Base-by-base conservation (phyloP, 2,797 vertebrate species). In the Paedocypris micromegethes region DNA sequence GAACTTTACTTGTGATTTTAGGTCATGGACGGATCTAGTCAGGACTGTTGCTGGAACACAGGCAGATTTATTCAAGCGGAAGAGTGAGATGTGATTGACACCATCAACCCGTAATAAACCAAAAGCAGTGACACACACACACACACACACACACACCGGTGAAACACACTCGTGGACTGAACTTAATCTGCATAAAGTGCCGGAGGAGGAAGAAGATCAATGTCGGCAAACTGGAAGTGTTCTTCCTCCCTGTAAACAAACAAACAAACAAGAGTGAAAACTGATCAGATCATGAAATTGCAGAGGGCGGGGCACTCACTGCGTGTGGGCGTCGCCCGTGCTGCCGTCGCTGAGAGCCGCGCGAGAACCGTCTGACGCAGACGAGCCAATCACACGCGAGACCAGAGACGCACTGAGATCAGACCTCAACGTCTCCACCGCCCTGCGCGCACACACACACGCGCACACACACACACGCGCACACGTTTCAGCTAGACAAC, bases 161-260 rank as follows among this genome's bases (percentile, higher is more conserved):
- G 4, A 37, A 38, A 39, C 59, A 8, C 9, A 58, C 68, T 47
- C 5, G 5, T 39, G 9, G 45, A 53, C 88, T 77, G 89, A 62
- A 78, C 70, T 55, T 48, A 41, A 77, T 91, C 88, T 1, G 89
- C 88, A 0, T 88, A 91, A 0, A 88, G 82, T 0, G 78, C 83
- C 3, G 88, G 88, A 37, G 88, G 89, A 61, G 88, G 87, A 56
- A 91, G 82, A 5, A 87, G 64, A 44, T 81, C 86, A 69, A 88
- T 3, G 54, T 86, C 86, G 6, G 83, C 73, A 73, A 88, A 86
- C 78, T 87, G 86, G 4, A 80, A 79, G 51, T 37, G 75, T 70
- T 87, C 85, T 47, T 84, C 83, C 58, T 88, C 88, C 0, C 88
- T 90, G 80, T 66, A 38, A 9, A 5, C 5, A 50, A 9, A 9